phyloP scores from a whole-genome alignment of 2,113 vertebrate genomes.

The Meriones unguiculatus region DNA sequence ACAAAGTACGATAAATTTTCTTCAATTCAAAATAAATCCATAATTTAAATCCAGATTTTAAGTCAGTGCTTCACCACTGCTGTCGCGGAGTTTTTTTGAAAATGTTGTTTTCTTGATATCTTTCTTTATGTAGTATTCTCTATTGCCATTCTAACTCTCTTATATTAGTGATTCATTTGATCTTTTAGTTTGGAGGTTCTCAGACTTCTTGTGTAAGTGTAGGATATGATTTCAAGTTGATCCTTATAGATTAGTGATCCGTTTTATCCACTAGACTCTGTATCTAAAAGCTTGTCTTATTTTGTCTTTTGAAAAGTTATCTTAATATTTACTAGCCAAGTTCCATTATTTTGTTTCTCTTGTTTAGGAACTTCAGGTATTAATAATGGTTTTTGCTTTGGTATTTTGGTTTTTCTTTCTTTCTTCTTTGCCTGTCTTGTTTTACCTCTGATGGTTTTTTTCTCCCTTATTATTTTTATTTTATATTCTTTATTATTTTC shows the following conservation, averaged over 20 bases:
- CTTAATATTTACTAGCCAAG: neutral
- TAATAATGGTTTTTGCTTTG: neutral
- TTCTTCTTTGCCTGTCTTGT: neutral
- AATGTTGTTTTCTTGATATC: neutral
- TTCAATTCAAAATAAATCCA: neutral
- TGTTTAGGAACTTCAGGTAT: neutral
- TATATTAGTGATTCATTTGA: neutral
- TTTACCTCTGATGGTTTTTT: neutral
- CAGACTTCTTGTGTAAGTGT: constrained; percentile 2
- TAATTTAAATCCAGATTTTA: neutral
- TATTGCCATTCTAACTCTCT: neutral
- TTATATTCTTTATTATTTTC: constrained; percentile 27
- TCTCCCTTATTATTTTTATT: neutral
- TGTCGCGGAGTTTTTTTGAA: neutral
- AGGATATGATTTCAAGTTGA: neutral
- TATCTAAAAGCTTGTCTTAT: neutral
- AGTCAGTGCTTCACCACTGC: neutral
- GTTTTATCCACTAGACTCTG: neutral
- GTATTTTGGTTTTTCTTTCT: neutral
- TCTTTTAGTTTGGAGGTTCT: neutral
- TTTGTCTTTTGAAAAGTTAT: neutral
- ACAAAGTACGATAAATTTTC: neutral
- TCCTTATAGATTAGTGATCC: constrained; percentile 16
- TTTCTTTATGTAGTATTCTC: neutral
- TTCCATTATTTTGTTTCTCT: neutral